These are phyloP conservation scores for Takifugu rubripes DNA, from an alignment of 2,797 vertebrate genomes.

Conservation along the genomic window DNA sequence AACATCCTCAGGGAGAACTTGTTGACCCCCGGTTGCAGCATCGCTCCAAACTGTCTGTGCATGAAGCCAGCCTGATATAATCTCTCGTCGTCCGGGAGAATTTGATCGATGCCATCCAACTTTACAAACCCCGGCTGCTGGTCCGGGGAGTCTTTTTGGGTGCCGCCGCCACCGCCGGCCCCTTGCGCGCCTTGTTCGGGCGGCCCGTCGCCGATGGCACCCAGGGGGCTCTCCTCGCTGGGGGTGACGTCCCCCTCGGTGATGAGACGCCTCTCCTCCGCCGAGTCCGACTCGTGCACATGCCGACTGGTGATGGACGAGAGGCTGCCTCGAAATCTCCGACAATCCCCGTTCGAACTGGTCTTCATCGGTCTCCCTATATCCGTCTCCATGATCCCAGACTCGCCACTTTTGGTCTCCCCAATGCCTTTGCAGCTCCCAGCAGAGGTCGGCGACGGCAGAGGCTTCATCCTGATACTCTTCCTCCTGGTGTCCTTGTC, in stretches of 20 bases:
- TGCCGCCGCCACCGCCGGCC: slow-evolving; percentile 56
- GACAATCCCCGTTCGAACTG: slow-evolving; percentile 95
- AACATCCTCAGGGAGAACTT: slow-evolving; percentile 99
- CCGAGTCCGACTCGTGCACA: slow-evolving; percentile 84
- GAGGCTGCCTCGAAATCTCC: slow-evolving; percentile 93
- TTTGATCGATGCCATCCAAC: slow-evolving; percentile 90
- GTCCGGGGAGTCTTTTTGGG: slow-evolving; percentile 70
- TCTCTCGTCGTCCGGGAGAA: slow-evolving; percentile 88
- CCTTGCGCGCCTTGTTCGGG: slow-evolving; percentile 69
- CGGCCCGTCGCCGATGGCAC: slow-evolving; percentile 71
- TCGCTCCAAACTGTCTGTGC: slow-evolving; percentile 95
- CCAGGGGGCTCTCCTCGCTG: slow-evolving; percentile 80
- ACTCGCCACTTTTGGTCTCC: slow-evolving; percentile 78
- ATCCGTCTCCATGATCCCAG: slow-evolving; percentile 86
- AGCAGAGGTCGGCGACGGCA: slow-evolving; percentile 83
- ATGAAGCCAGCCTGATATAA: slow-evolving; percentile 93
- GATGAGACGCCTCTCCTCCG: slow-evolving; percentile 88
- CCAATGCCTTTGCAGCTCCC: slow-evolving; percentile 78
- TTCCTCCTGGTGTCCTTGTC: slow-evolving; percentile 89
- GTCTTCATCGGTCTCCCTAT: slow-evolving; percentile 82
- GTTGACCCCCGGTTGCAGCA: slow-evolving; percentile 98
- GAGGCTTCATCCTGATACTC: slow-evolving; percentile 89
- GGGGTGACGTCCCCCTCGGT: slow-evolving; percentile 82
- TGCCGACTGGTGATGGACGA: slow-evolving; percentile 91
- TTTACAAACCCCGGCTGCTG: slow-evolving; percentile 84